Conservation (phyloP, 2,797 vertebrate species). For the Aeoliscus strigatus region DNA sequence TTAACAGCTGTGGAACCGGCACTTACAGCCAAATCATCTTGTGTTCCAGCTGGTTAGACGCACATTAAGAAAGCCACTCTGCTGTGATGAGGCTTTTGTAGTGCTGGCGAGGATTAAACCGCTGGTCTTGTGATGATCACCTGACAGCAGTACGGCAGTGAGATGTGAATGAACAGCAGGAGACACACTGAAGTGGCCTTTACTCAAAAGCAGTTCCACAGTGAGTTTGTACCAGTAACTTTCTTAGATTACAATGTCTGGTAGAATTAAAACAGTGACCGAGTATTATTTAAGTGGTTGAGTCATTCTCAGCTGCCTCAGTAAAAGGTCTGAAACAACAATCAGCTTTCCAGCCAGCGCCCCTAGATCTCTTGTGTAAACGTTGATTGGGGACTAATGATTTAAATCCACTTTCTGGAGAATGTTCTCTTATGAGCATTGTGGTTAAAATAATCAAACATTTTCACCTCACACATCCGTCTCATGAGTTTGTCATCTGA, state of each 20-base stretch:
- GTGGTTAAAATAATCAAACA: too few relatives aligned
- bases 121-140: slow-evolving; percentile 76
- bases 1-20: slow-evolving; percentile 38
- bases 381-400: slow-evolving; percentile 11
- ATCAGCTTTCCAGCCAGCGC: background rate
- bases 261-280: background rate
- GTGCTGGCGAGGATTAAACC: slow-evolving; percentile 63
- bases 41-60: slow-evolving; percentile 57
- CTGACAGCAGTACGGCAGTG: slow-evolving; percentile 62
- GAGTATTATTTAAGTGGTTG: background rate
- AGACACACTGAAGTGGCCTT: slow-evolving; percentile 27
- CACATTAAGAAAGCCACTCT: slow-evolving; percentile 51
- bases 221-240: too few relatives aligned
- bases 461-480: too few relatives aligned
- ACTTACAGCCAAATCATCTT: slow-evolving; percentile 46
- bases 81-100: slow-evolving; percentile 60
- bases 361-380: slow-evolving; percentile 8
- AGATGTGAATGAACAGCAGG: slow-evolving; percentile 30
- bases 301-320: background rate
- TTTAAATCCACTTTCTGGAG: slow-evolving; percentile 18
- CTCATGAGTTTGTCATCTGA: slow-evolving; percentile 5
- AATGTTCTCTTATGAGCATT: too few relatives aligned
- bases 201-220: background rate
- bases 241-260: too few relatives aligned
- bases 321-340: too few relatives aligned